Conservation (phyloP, 2,888 invertebrate genomes). For the Cheilosia vulpina region DNA sequence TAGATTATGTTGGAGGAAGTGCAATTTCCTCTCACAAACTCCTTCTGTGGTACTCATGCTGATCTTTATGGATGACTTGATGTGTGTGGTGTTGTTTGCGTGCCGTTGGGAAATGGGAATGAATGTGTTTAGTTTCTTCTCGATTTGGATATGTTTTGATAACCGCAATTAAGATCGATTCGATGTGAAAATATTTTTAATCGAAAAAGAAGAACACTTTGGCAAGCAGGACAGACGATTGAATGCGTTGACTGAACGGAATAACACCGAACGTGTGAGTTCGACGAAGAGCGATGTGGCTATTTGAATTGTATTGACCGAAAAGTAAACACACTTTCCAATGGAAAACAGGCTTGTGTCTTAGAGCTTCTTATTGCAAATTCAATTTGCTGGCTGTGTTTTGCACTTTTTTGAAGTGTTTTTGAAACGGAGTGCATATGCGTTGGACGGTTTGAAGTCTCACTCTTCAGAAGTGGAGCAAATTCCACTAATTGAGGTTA, state of each 20-base stretch:
- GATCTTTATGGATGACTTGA: constrained; percentile 66
- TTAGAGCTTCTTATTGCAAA: constrained; percentile 45
- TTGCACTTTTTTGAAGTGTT: background rate
- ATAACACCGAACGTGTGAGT: constrained; percentile 32
- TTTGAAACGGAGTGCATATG: background rate
- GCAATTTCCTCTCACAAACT: constrained; percentile 69
- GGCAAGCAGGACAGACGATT: constrained; percentile 5
- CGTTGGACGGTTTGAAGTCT: background rate
- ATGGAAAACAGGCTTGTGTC: constrained; percentile 13
- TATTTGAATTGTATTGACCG: constrained; percentile 48
- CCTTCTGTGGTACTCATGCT: constrained; percentile 46
- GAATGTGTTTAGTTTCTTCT: constrained; percentile 46
- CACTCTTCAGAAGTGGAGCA: no score
- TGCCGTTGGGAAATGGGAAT: constrained; percentile 13
- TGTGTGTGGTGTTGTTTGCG: constrained; percentile 22
- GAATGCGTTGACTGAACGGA: constrained; percentile 50
- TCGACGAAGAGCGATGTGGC: constrained; percentile 9
- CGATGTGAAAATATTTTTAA: constrained; percentile 49
- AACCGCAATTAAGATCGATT: constrained; percentile 72
- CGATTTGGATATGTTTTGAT: constrained; percentile 69
- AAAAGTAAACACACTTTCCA: constrained; percentile 51
- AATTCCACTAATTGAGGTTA: no score
- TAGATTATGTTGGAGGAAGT: constrained; percentile 67
- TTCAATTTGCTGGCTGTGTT: constrained; percentile 9
- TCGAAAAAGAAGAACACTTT: constrained; percentile 19